Evolutionary conservation across 2,888 invertebrate genomes (phyloP).

Genomic region (Stomorhina lunata): DNA sequence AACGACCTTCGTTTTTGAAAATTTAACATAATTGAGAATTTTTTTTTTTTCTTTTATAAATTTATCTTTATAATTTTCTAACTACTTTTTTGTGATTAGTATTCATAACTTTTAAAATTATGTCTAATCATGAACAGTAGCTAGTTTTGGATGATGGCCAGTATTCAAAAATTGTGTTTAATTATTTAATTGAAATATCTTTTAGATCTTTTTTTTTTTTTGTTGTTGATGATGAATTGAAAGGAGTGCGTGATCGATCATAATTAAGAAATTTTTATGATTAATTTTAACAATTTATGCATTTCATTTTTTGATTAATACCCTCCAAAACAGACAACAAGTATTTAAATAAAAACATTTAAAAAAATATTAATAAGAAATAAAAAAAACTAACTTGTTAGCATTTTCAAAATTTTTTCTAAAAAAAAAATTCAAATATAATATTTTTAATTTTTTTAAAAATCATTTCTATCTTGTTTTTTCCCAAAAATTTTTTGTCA

Average conservation of each 20-base stretch:
- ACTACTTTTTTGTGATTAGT: background rate
- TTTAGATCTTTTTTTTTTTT: background rate
- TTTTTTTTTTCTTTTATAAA: conserved; percentile 8
- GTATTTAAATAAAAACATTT: too few relatives aligned
- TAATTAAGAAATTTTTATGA: conserved; percentile 28
- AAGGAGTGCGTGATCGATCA: conserved; percentile 46
- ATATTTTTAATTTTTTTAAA: background rate
- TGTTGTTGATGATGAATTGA: too few relatives aligned
- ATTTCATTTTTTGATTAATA: background rate
- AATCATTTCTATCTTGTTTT: conserved; percentile 29
- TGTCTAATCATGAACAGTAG: conserved; percentile 63
- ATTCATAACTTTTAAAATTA: conserved; percentile 34
- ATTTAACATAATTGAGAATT: conserved; percentile 10
- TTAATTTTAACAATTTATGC: background rate
- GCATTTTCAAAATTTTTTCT: background rate
- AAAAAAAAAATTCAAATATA: too few relatives aligned
- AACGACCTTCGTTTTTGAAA: conserved; percentile 13
- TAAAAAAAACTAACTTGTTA: background rate
- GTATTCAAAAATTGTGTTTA: conserved; percentile 27
- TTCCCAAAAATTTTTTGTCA: background rate
- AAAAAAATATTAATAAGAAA: background rate
- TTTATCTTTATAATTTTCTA: background rate
- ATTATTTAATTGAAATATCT: conserved; percentile 51
- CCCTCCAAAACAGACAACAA: too few relatives aligned
- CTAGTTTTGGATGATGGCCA: background rate